Evolutionary conservation across 1,140 invertebrate genomes (phyloP), one percentile per base, ranked within the genome.

Genomic region (Propsilocerus akamusi): DNA sequence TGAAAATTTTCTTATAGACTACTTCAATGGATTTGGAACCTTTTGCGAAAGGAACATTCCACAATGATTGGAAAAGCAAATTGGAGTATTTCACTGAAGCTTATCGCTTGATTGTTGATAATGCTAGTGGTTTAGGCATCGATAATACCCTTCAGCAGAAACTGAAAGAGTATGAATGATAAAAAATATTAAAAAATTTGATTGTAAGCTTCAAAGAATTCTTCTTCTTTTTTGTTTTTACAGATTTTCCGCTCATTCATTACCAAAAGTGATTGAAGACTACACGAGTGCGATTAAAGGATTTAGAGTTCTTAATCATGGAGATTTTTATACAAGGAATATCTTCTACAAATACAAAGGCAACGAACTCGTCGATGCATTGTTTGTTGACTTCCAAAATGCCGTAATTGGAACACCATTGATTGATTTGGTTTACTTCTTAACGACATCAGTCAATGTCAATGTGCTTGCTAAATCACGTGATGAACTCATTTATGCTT

Each of bases 261-360:
- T 47, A 6, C 46, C 23, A 47, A 47, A 47, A 47, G 46, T 26
- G 8, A 26, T 47, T 47, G 46, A 47, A 23, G 25, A 25, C 8
- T 25, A 47, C n/a, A 25, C 46, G n/a, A 25, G 12, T 25, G 23
- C 23, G 10, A 25, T 47, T 11, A 47, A 47, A 47, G 46, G 46
- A 25, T 47, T 47, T 26, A 12, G 46, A 11, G 46, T 47, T 2
- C 25, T 47, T 12, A 47, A 47, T 10, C 46, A 47, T 47, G 46
- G 46, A 10, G 46, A 47, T 12, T 47, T 47, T 47, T 47, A n/a
- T 5, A 47, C 46, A 3, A 14, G 6, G 34, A 0, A 22, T 11
- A 48, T 53, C 34, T 47, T 25, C 8, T 50, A 26, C 14, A 28
- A 49, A 2, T 46, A 30, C 41, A 51, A 47, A 47, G 17, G 26